Conservation (phyloP, 1,140 invertebrate genomes). For the Meloidogyne hapla region DNA sequence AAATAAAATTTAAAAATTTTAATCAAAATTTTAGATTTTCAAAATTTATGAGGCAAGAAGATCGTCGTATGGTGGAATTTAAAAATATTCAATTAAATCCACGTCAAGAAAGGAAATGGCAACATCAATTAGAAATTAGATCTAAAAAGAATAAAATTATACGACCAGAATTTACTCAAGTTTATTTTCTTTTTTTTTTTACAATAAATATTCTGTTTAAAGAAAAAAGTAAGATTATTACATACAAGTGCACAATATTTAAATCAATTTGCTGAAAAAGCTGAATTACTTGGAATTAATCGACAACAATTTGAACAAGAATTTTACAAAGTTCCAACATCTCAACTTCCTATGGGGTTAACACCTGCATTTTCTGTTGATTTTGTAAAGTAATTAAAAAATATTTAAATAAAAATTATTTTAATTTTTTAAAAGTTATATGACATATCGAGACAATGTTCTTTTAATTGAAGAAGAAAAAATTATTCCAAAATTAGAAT, state of each 20-base stretch:
- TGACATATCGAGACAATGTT: slow-evolving; percentile 41
- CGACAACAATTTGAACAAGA: slow-evolving; percentile 35
- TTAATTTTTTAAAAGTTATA: slow-evolving; percentile 38
- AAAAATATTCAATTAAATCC: slow-evolving; percentile 33
- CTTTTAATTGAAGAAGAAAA: slow-evolving; percentile 38
- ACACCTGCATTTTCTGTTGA: slow-evolving; percentile 41
- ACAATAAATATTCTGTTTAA: slow-evolving; percentile 26
- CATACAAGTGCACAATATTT: slow-evolving; percentile 44
- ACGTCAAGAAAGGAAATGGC: slow-evolving; percentile 40
- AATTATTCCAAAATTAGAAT: slow-evolving; percentile 13
- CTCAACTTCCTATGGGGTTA: slow-evolving; percentile 30
- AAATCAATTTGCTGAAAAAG: slow-evolving; percentile 50
- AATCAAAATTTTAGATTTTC: slow-evolving; percentile 40
- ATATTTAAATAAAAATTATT: slow-evolving; percentile 12
- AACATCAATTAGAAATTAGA: slow-evolving; percentile 2
- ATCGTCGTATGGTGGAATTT: slow-evolving; percentile 38
- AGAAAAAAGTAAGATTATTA: slow-evolving; percentile 40
- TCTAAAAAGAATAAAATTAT: no score
- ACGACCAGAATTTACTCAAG: not conserved
- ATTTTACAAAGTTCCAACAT: slow-evolving; percentile 33
- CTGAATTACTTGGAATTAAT: slow-evolving; percentile 43
- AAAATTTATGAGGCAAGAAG: slow-evolving; percentile 45
- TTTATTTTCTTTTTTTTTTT: no score
- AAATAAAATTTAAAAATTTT: not conserved
- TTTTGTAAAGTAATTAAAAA: slow-evolving; percentile 25